phyloP scores from a whole-genome alignment of 2,888 invertebrate genomes.

The Ichneumoninae sp. region DNA sequence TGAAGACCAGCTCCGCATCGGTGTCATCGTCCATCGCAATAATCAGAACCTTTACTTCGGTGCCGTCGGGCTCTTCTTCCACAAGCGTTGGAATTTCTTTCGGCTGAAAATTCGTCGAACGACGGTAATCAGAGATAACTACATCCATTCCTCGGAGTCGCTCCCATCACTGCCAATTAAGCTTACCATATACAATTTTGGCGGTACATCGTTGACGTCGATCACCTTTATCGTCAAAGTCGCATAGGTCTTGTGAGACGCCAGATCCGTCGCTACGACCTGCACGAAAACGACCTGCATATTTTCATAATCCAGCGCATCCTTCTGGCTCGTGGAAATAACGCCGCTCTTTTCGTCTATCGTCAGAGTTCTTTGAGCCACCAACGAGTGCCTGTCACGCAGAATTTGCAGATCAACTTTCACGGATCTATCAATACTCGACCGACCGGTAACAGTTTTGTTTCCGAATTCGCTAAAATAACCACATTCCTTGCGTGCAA shows the following conservation, averaged over 20 bases:
- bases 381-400: conserved; percentile 85
- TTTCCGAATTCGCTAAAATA: too few species aligned
- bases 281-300: conserved; percentile 86
- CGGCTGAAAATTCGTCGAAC: conserved; percentile 82
- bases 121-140: neutral
- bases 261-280: conserved; percentile 82
- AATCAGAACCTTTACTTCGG: conserved; percentile 84
- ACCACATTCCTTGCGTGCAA: too few species aligned
- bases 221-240: conserved; percentile 87
- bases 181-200: conserved; percentile 87
- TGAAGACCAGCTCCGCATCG: conserved; percentile 86
- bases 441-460: neutral
- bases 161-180: neutral
- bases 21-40: conserved; percentile 87
- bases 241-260: conserved; percentile 85
- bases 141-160: neutral
- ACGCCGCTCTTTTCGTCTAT: conserved; percentile 87
- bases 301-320: conserved; percentile 88
- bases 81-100: conserved; percentile 85
- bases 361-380: conserved; percentile 85
- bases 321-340: conserved; percentile 86
- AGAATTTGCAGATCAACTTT: neutral
- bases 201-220: conserved; percentile 91
- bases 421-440: neutral
- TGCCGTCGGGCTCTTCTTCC: conserved; percentile 86